Conservation (phyloP, 2,888 invertebrate species). For the Noctua janthe region DNA sequence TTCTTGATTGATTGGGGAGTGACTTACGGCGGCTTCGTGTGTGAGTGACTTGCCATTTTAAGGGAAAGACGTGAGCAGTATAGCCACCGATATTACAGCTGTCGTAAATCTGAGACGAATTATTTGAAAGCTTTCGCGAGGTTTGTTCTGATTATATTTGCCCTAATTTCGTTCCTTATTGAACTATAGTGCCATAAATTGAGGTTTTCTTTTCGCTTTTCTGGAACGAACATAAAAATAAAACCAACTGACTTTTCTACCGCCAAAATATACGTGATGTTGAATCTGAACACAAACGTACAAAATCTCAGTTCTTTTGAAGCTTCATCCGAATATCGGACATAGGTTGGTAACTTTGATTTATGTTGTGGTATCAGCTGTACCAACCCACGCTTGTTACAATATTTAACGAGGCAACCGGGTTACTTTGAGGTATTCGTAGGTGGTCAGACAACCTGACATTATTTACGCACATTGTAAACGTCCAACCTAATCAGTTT, state of each 20-base stretch:
- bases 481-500: constrained; percentile 29
- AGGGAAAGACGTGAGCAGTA: constrained; percentile 59
- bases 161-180: constrained; percentile 37
- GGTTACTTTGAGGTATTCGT: constrained; percentile 34
- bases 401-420: constrained; percentile 47
- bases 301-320: constrained; percentile 13
- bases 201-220: not conserved
- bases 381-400: constrained; percentile 40
- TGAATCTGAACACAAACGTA: not conserved
- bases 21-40: constrained; percentile 64
- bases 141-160: constrained; percentile 29
- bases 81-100: constrained; percentile 53
- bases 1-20: constrained; percentile 65
- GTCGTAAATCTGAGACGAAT: constrained; percentile 51
- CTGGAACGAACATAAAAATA: constrained; percentile 5
- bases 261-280: constrained; percentile 11
- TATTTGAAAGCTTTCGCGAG: constrained; percentile 42
- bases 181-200: constrained; percentile 14
- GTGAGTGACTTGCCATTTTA: constrained; percentile 64
- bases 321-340: constrained; percentile 18
- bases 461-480: constrained; percentile 42
- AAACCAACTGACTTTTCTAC: not conserved
- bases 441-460: constrained; percentile 36
- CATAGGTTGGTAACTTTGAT: constrained; percentile 33
- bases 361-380: constrained; percentile 47